Conservation (phyloP, 2,888 invertebrate species). For the Ethmia dodecea region DNA sequence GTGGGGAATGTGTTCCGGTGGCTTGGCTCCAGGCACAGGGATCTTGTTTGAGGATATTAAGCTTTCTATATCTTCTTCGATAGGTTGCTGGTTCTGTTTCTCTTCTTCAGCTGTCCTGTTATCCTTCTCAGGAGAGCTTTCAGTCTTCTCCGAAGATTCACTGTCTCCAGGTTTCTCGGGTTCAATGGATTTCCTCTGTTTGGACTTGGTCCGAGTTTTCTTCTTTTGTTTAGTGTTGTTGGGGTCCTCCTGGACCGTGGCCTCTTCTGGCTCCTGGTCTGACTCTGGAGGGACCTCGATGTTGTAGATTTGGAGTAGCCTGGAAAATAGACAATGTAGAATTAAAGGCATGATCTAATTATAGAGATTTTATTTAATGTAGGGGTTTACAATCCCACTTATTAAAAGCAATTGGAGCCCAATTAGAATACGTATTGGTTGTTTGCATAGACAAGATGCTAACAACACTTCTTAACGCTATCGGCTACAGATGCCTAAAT, state of each 20-base stretch:
- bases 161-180: slow-evolving; percentile 52
- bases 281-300: slow-evolving; percentile 80
- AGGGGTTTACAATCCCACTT: no score
- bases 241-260: slow-evolving; percentile 36
- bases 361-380: neutral
- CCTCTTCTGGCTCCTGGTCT: slow-evolving; percentile 64
- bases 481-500: no score
- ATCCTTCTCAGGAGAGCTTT: slow-evolving; percentile 55
- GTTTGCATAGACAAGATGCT: no score
- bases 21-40: slow-evolving; percentile 51
- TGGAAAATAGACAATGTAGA: slow-evolving; percentile 40
- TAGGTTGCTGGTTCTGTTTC: slow-evolving; percentile 23
- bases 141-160: slow-evolving; percentile 54
- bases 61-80: slow-evolving; percentile 70
- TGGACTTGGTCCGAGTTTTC: slow-evolving; percentile 59
- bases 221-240: slow-evolving; percentile 49
- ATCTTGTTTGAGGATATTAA: slow-evolving; percentile 72
- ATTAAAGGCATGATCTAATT: neutral
- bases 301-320: slow-evolving; percentile 86
- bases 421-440: no score
- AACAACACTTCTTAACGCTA: no score
- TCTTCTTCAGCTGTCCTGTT: slow-evolving; percentile 28
- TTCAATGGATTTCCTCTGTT: slow-evolving; percentile 56
- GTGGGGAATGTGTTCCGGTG: slow-evolving; percentile 31
- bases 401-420: no score